Percentiles rank a stretch among this genome's conserved stretches.
These are phyloP conservation scores for Oligia fasciuncula DNA, from an alignment of 2,888 invertebrate species.

Conservation along the genomic window DNA sequence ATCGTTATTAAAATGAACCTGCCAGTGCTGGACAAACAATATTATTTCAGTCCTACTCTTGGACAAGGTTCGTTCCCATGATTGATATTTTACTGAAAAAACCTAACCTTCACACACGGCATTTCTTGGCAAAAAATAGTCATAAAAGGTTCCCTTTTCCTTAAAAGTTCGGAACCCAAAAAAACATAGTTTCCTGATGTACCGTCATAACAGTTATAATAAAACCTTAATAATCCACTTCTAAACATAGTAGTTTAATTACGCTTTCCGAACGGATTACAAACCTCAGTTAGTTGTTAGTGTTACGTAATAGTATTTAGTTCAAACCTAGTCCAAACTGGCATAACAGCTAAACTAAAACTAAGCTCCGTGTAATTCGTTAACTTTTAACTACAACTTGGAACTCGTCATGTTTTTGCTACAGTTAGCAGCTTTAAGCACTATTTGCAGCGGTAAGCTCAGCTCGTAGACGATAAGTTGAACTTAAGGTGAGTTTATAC, in stretches of 20 bases:
- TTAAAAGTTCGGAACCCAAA: too few relatives aligned
- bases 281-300: constrained; percentile 18
- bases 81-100: neutral
- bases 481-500: neutral
- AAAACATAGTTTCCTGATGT: neutral
- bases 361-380: constrained; percentile 14
- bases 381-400: constrained; percentile 36
- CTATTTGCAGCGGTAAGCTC: constrained; percentile 8
- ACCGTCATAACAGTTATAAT: neutral
- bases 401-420: constrained; percentile 34
- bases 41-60: neutral
- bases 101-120: neutral
- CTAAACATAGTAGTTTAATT: neutral
- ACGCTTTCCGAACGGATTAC: too few relatives aligned
- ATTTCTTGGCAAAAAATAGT: neutral
- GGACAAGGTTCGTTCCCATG: too few relatives aligned
- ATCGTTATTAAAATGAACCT: neutral
- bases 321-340: neutral
- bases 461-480: constrained; percentile 13
- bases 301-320: constrained; percentile 10
- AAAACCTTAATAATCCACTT: neutral
- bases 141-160: too few relatives aligned
- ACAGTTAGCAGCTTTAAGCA: constrained; percentile 1
- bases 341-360: constrained; percentile 9
- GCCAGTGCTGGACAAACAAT: neutral